Evolutionary conservation across 2,888 invertebrate genomes (phyloP), one percentile per base, ranked within the genome.

Genomic region (Glaucopsyche alexis): DNA sequence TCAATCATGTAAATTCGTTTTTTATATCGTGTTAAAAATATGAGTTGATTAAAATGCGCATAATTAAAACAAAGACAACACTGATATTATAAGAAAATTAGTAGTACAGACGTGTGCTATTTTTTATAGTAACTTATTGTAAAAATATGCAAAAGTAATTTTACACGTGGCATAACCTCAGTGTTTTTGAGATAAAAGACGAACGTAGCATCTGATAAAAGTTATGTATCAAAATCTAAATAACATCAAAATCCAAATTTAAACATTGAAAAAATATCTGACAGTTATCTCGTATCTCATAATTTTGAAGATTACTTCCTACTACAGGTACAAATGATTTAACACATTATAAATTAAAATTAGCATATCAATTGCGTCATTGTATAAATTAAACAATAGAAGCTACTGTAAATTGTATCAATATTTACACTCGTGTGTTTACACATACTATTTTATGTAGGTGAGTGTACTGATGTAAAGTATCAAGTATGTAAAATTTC

Each of bases 401-500:
- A 42, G 42, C 7, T 42, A 7, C 4, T 29, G 29, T 60, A 2
- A 38, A 60, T 60, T 29, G 2, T 67, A 19, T 45, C 7, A 67
- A 67, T 45, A 19, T 45, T 40, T 42, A 66, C 60, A 13, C 6
- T n/a, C 0, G 42, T 16, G 14, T 19, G 47, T 67, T 19, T 19
- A 47, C 16, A 47, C 1, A 7, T 49, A 69, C 29, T 7, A 19
- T 29, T 49, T 29, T 49, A 69, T 49, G 19, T 69, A 14, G 29
- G 19, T 86, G 85, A 85, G 82, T 82, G 73, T 75, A 72, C 49
- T 49, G 11, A 19, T 47, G 19, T 55, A 16, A 71, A 50, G 55
- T 52, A 60, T 55, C 16, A 71, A 50, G 55, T 52, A 60, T 60
- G 47, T 79, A 83, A 66, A 72, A 72, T 66, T 72, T 82, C 82